Conservation (phyloP, 2,113 vertebrate genomes). For the Pyxicephalus adspersus region DNA sequence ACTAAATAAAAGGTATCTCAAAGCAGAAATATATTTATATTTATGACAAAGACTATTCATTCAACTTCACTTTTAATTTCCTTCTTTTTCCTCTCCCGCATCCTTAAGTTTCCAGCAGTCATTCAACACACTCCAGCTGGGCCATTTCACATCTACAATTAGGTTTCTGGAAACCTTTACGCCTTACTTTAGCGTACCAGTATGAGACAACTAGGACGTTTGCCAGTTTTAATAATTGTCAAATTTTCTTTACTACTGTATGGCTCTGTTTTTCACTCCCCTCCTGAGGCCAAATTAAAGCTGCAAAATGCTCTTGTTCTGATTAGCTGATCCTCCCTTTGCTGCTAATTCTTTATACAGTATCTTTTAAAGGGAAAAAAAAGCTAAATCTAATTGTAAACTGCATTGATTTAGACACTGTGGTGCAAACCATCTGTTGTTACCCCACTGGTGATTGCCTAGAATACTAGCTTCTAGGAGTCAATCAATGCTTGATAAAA, state of each 20-base stretch:
- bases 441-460: conserved; percentile 44
- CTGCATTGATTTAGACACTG: conserved; percentile 39
- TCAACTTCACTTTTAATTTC: conserved; percentile 3
- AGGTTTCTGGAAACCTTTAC: conserved; percentile 52
- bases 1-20: not conserved
- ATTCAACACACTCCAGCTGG: conserved; percentile 31
- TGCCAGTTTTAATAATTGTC: conserved; percentile 51
- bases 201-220: conserved; percentile 48
- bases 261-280: conserved; percentile 50
- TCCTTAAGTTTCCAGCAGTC: conserved; percentile 16
- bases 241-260: conserved; percentile 35
- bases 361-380: conserved; percentile 9
- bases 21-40: not conserved
- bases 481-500: conserved; percentile 42
- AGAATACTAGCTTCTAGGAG: conserved; percentile 2
- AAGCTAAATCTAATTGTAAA: conserved; percentile 56
- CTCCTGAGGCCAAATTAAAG: conserved; percentile 51
- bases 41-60: conserved; percentile 4
- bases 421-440: conserved; percentile 50
- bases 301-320: conserved; percentile 32
- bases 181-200: conserved; percentile 38
- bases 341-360: conserved; percentile 46
- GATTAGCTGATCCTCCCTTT: conserved; percentile 38
- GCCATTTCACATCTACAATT: conserved; percentile 53
- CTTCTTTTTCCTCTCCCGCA: not conserved